Evolutionary conservation across 2,888 invertebrate genomes (phyloP).

Genomic region (Hydropsyche betteni): DNA sequence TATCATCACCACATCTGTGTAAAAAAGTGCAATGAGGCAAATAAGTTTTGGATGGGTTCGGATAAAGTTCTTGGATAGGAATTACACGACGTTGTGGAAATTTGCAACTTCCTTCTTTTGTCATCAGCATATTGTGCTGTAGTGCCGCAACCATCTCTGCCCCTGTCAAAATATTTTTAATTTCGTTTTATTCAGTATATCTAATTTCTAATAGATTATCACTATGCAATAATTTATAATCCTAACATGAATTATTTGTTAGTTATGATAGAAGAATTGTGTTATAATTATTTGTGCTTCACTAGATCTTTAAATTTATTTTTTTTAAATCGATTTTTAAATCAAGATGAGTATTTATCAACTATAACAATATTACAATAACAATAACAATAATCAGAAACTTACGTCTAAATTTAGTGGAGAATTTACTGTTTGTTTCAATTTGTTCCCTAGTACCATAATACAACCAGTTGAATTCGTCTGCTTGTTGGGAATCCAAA

Average conservation of each 20-base stretch:
- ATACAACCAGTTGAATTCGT: constrained; percentile 55
- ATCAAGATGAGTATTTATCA: neutral
- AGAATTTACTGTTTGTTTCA: constrained; percentile 55
- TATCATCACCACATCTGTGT: constrained; percentile 86
- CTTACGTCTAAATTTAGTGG: constrained; percentile 53
- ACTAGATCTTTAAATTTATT: too few relatives aligned
- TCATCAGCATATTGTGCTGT: constrained; percentile 59
- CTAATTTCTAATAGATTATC: too few relatives aligned
- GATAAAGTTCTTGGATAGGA: constrained; percentile 68
- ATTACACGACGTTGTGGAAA: constrained; percentile 70
- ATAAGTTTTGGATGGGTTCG: constrained; percentile 68
- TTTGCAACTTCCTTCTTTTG: constrained; percentile 66
- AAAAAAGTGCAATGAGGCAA: constrained; percentile 86
- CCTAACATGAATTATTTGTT: too few relatives aligned
- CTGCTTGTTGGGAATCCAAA: constrained; percentile 40
- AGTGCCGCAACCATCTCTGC: constrained; percentile 52
- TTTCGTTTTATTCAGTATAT: too few relatives aligned
- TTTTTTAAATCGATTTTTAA: neutral
- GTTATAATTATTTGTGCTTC: too few relatives aligned
- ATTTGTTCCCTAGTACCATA: constrained; percentile 57
- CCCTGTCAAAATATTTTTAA: constrained; percentile 28
- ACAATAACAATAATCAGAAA: neutral
- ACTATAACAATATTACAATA: too few relatives aligned
- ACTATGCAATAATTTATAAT: too few relatives aligned
- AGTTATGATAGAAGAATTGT: too few relatives aligned